Evolutionary conservation across 2,797 vertebrate genomes (phyloP), one percentile per base, ranked within the genome.

Genomic region (Melanotaenia pygmaea): DNA sequence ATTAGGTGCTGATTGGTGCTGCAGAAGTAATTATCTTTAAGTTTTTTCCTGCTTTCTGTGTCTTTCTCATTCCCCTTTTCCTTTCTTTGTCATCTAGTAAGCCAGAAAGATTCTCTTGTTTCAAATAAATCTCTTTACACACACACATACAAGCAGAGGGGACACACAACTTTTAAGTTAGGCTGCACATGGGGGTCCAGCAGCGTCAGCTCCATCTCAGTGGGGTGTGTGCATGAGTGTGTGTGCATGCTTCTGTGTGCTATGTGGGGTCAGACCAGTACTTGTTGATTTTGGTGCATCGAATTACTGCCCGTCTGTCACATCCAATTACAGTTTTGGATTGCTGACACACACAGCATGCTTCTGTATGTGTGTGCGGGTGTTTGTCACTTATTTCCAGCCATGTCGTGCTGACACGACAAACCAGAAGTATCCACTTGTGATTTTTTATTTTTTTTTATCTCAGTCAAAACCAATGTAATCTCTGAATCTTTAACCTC

Each of bases 241-340:
- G 67, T 62, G 67, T 62, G 60, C 73, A 59, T 63, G 62, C 80
- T 66, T 84, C 71, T 85, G 80, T 83, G 79, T 83, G 47, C 59
- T 77, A 74, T 88, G 86, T 59, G 70, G 75, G 82, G 88, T 90
- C 82, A 86, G 71, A 88, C 82, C 82, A 65, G 84, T 63, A 87
- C 88, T 92, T 93, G 88, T 94, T 94, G 90, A 94, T 92, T 90
- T 86, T 88, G 86, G 87, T 90, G 90, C 93, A 93, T 93, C 91
- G 81, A 92, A 90, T 94, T 95, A 94, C 93, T 90, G 91, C 82
- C 89, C 20, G 79, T 93, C 94, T 94, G 95, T 95, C 95, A 94
- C 86, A 80, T 93, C 87, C 92, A 95, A 93, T 96, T 95, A 94
- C 65, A 70, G 24, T 54, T 72, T 64, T 64, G 77, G 82, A 80